phyloP scores from a whole-genome alignment of 2,113 vertebrate species.

The Zapornia atra region DNA sequence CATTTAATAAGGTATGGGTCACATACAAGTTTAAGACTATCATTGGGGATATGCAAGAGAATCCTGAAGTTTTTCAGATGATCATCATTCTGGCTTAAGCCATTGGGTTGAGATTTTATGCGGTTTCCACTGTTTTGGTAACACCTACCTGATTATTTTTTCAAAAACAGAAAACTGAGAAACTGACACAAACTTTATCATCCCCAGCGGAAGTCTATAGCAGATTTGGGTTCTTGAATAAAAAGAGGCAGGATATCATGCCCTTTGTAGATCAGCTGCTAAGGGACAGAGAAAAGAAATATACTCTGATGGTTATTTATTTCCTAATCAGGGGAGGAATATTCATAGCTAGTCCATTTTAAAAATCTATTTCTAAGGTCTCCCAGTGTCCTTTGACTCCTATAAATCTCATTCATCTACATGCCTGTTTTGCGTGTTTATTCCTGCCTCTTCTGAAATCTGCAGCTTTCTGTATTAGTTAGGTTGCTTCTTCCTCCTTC shows the following conservation, averaged over 20 bases:
- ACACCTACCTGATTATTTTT: not conserved
- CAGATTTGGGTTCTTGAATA: not conserved
- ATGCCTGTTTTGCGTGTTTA: not conserved
- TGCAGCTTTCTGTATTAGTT: not conserved
- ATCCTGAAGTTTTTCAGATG: not conserved
- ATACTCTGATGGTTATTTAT: not conserved
- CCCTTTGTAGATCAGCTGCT: not conserved
- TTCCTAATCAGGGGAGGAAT: not conserved
- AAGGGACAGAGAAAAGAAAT: not conserved
- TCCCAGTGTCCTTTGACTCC: not conserved
- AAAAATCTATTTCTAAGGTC: not conserved
- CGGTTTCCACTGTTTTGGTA: not conserved
- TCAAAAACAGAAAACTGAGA: not conserved
- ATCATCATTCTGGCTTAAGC: not conserved
- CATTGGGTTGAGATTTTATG: not conserved
- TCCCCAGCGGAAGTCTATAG: not conserved
- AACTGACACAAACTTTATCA: not conserved
- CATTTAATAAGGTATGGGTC: not conserved
- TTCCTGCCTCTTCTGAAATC: not conserved
- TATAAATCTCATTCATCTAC: not conserved
- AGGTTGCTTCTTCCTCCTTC: not conserved
- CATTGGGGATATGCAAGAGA: not conserved
- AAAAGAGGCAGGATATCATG: not conserved
- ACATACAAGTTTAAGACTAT: not conserved
- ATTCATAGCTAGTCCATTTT: not conserved